Percentiles rank a stretch among this genome's conserved stretches.
Evolutionary conservation across 1,140 invertebrate species (phyloP).

Genomic region (Eriosoma lanigerum): DNA sequence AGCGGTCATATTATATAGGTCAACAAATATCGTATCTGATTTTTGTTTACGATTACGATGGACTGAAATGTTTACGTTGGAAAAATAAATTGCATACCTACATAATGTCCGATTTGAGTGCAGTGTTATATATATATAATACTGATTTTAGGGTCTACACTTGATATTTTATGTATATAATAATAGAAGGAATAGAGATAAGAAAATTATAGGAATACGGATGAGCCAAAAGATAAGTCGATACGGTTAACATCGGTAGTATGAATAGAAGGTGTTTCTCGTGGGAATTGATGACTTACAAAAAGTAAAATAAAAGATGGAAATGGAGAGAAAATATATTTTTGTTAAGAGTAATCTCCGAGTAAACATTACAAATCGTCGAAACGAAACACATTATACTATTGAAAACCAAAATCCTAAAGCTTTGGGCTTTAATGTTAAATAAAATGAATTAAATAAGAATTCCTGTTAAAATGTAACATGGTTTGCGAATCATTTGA

Average conservation of each 20-base stretch:
- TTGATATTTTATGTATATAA: background rate
- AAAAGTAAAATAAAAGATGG: constrained; percentile 25
- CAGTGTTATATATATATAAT: background rate
- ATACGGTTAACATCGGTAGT: background rate
- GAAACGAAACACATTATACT: background rate
- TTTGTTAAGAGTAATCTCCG: background rate
- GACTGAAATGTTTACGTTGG: no score
- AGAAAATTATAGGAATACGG: background rate
- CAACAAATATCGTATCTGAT: no score
- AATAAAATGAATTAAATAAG: background rate
- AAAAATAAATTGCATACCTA: no score
- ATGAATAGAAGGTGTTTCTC: background rate
- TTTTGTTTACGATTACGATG: no score
- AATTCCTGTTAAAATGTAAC: no score
- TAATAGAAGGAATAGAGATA: background rate
- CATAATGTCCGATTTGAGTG: no score
- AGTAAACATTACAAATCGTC: background rate
- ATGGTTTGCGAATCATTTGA: no score
- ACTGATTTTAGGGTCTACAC: background rate
- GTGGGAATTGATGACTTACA: constrained; percentile 18
- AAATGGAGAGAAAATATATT: background rate
- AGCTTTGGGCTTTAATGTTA: background rate
- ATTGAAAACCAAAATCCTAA: background rate
- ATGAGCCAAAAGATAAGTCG: constrained; percentile 8
- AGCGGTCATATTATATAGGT: no score